Evolutionary conservation across 64 coral and sea anemone species (phyloP), one percentile per base, ranked within the genome.

Genomic region (Porites australiensis): DNA sequence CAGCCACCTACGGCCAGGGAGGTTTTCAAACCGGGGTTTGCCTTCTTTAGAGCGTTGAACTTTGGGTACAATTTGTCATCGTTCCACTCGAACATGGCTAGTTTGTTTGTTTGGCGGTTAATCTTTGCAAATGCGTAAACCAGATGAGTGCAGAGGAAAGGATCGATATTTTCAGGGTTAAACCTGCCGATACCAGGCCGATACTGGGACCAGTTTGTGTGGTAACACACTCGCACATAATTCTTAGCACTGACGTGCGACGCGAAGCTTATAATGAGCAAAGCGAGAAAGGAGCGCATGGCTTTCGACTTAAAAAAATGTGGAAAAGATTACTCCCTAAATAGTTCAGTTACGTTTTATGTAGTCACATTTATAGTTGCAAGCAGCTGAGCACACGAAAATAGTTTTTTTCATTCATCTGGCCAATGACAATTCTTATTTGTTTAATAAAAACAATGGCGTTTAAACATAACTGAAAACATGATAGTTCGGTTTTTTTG

Each of bases 191-290:
- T 65, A 37, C 64, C 90, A 19, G 90, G 80, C 49, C 90, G 78
- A 61, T 92, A 92, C 70, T 92, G 90, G 3, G 90, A 83, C 90
- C 90, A 92, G 55, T 92, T 92, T 6, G 90, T 92, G 80, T 92
- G 52, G 61, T 92, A 92, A 64, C 90, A 92, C 27, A 92, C 79
- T 49, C 90, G 90, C 44, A 76, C 79, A 75, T 92, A 75, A n/a
- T 71, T 50, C 27, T 75, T 82, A 44, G 60, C 62, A 5, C 74
- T 53, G 46, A 81, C 70, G 67, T 59, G 74, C 18, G 90, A 84
- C 0, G 54, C 50, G 63, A 66, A 70, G 4, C 51, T 53, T 50
- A 92, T 49, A 2, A 92, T 16, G 8, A 92, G 50, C 15, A 92
- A 43, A 60, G 45, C 53, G 14, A 92, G 27, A 37, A 88, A 10